A percentile compares a stretch with the other conserved stretches of the same genome.
These are phyloP conservation scores for Coelopa pilipes DNA, from an alignment of 2,888 invertebrate species.

Conservation along the genomic window DNA sequence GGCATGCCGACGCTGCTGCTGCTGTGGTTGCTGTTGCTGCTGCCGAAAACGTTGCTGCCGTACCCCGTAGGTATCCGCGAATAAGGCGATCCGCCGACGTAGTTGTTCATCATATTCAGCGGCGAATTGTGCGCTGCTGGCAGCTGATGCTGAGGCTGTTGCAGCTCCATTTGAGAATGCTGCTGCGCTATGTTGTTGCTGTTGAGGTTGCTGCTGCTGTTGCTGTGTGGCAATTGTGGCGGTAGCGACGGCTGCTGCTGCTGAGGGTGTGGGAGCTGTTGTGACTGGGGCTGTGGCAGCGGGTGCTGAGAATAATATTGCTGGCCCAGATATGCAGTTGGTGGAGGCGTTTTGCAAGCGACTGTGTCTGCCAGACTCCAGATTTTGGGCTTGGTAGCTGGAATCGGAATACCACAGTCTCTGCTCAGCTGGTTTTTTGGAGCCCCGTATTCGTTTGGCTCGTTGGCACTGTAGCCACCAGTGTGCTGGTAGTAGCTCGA, in stretches of 20 bases:
- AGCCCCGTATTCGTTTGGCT: constrained; percentile 70
- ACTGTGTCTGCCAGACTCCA: constrained; percentile 95
- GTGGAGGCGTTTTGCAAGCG: constrained; percentile 92
- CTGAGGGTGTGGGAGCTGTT: constrained; percentile 50
- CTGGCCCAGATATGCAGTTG: constrained; percentile 69
- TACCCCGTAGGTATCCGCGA: constrained; percentile 69
- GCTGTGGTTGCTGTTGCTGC: constrained; percentile 51
- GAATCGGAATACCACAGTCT: constrained; percentile 88
- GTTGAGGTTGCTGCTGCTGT: constrained; percentile 49
- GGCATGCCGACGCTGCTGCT: constrained; percentile 43
- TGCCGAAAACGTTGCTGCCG: constrained; percentile 59
- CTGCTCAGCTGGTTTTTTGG: constrained; percentile 72
- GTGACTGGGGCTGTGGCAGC: constrained; percentile 48
- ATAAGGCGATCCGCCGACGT: constrained; percentile 70
- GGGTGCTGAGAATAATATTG: constrained; percentile 54
- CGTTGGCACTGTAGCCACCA: constrained; percentile 66
- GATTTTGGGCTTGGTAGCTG: constrained; percentile 92
- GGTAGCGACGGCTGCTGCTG: constrained; percentile 45
- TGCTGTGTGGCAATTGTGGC: constrained; percentile 58
- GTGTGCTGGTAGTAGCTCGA: constrained; percentile 67
- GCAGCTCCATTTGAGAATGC: constrained; percentile 35
- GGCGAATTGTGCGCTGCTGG: constrained; percentile 64
- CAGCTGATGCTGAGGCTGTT: constrained; percentile 52
- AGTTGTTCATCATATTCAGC: constrained; percentile 67
- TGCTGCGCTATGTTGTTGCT: constrained; percentile 35